phyloP scores from a whole-genome alignment of 2,113 vertebrate species.

The Oophaga pumilio region DNA sequence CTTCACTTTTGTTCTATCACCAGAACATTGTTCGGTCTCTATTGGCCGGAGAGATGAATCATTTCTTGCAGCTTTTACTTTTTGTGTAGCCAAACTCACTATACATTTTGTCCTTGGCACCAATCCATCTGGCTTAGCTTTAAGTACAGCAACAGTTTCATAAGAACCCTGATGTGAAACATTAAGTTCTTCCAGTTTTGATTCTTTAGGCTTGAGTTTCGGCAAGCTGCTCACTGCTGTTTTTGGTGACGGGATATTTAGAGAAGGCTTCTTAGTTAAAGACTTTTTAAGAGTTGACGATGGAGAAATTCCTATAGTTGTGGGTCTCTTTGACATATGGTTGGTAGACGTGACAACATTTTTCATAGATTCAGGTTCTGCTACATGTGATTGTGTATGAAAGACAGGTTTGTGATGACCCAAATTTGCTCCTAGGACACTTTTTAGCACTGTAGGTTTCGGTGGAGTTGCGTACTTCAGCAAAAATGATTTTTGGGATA shows the following conservation, averaged over 20 bases:
- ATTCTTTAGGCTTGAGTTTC: not conserved
- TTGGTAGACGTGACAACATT: not conserved
- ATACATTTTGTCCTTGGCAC: slow-evolving; percentile 44
- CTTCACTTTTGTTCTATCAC: slow-evolving; percentile 35
- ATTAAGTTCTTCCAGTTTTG: not conserved
- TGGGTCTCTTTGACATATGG: slow-evolving; percentile 26
- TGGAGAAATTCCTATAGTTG: slow-evolving; percentile 51
- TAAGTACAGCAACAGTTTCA: slow-evolving; percentile 10
- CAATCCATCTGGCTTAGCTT: slow-evolving; percentile 16
- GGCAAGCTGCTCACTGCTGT: slow-evolving; percentile 12
- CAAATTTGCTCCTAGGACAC: not conserved
- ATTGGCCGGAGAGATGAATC: not conserved
- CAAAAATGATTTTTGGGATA: slow-evolving; percentile 32
- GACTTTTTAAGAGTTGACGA: slow-evolving; percentile 55
- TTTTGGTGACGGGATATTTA: slow-evolving; percentile 13
- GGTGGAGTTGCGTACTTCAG: slow-evolving; percentile 25
- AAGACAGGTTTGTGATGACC: not conserved
- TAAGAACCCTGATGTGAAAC: slow-evolving; percentile 18
- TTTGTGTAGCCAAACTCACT: slow-evolving; percentile 40
- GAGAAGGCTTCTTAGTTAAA: not conserved
- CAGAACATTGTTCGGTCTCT: slow-evolving; percentile 35
- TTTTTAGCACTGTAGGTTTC: not conserved
- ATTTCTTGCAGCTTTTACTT: slow-evolving; percentile 42
- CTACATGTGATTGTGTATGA: not conserved
- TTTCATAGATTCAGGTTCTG: not conserved